These are phyloP conservation scores for Typhlomys cinereus DNA, from an alignment of 2,113 vertebrate genomes.

Conservation along the genomic window DNA sequence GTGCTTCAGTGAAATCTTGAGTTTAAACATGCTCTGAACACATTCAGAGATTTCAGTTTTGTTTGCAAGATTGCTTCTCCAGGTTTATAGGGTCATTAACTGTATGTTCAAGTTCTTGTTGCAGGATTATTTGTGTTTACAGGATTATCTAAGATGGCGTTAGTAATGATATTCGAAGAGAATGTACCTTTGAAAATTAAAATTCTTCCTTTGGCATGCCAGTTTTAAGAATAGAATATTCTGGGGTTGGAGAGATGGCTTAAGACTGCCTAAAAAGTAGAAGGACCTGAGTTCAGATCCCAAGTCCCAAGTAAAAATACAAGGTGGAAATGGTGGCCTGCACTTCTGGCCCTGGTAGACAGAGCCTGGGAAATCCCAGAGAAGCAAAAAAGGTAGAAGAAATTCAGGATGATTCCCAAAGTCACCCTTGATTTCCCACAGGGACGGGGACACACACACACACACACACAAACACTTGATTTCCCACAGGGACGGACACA, in stretches of 20 bases:
- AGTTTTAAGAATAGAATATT: too few relatives aligned
- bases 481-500: not conserved
- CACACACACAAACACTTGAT: too few relatives aligned
- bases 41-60: not conserved
- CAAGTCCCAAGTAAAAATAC: not conserved
- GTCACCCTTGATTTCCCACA: not conserved
- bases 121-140: not conserved
- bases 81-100: not conserved
- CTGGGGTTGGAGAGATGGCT: too few relatives aligned
- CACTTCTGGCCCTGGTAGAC: too few relatives aligned
- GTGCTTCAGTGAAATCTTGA: not conserved
- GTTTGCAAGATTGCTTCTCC: not conserved
- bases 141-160: not conserved
- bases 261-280: too few relatives aligned
- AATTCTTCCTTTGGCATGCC: too few relatives aligned
- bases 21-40: constrained; percentile 19
- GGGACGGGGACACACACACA: too few relatives aligned
- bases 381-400: too few relatives aligned
- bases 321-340: too few relatives aligned
- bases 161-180: constrained; percentile 39
- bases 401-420: not conserved
- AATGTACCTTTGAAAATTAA: not conserved
- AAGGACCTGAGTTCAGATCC: not conserved
- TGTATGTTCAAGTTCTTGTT: constrained; percentile 10
- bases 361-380: too few relatives aligned